Conservation (phyloP, 2,113 vertebrate species). For the Phalacrocorax aristotelis region DNA sequence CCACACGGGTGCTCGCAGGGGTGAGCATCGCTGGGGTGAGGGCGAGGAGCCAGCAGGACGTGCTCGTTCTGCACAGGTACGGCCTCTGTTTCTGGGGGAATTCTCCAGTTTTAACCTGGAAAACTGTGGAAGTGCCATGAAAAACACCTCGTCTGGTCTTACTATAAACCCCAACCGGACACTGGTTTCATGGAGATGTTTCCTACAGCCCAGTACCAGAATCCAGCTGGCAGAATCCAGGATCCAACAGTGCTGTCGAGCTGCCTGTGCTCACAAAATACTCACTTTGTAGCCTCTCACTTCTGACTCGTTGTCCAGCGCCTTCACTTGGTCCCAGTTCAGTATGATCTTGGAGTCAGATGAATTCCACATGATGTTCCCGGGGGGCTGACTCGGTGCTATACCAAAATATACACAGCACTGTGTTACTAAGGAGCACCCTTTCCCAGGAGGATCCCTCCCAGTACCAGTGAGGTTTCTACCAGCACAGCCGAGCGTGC, state of each 20-base stretch:
- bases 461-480: neutral
- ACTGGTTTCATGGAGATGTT: neutral
- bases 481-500: neutral
- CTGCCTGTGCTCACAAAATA: neutral
- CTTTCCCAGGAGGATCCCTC: neutral
- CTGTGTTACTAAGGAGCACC: neutral
- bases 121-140: rapidly evolving
- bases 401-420: constrained; percentile 6
- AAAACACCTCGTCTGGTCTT: neutral
- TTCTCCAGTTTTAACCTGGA: neutral
- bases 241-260: neutral
- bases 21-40: neutral
- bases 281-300: constrained; percentile 98
- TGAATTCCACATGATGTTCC: constrained; percentile 95
- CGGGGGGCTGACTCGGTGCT: constrained; percentile 94
- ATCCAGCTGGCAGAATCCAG: no score
- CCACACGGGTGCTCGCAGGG: rapidly evolving
- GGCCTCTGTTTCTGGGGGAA: neutral
- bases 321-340: constrained; percentile 98
- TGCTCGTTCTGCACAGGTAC: rapidly evolving
- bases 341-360: constrained; percentile 95
- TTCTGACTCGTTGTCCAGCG: constrained; percentile 96
- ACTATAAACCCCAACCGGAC: neutral
- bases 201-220: neutral
- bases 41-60: rapidly evolving